Conservation (phyloP, 2,113 vertebrate species). For the Diphyllodes magnificus region DNA sequence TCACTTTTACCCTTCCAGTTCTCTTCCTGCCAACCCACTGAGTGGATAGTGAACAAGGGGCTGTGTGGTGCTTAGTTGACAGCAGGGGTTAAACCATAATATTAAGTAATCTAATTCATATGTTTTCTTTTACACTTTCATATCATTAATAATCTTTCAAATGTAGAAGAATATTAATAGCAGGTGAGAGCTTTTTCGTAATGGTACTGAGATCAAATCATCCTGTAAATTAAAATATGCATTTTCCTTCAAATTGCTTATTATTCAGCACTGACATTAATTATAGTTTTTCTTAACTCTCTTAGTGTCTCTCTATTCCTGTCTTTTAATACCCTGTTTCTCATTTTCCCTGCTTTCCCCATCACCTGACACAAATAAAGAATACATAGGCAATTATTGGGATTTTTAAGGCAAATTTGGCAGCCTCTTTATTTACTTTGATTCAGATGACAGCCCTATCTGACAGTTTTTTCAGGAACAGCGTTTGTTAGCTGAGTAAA, state of each 20-base stretch:
- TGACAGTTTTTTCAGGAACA: slow-evolving; percentile 9
- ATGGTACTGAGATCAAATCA: neutral
- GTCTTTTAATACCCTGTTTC: neutral
- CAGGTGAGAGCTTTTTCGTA: neutral
- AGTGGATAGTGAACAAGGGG: neutral
- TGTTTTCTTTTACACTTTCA: neutral
- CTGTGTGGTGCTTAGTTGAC: neutral
- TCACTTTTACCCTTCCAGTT: neutral
- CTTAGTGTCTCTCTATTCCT: neutral
- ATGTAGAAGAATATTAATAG: neutral
- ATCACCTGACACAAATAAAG: neutral
- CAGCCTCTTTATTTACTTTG: slow-evolving; percentile 25
- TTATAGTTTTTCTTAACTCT: slow-evolving; percentile 6
- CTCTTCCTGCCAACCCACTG: neutral
- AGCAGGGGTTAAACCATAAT: neutral
- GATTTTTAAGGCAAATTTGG: slow-evolving; percentile 22
- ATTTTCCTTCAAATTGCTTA: slow-evolving; percentile 10
- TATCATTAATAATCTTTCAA: neutral
- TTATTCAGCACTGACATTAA: slow-evolving; percentile 17
- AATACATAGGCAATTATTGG: neutral
- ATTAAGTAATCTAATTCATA: neutral
- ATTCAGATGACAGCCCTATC: slow-evolving; percentile 2
- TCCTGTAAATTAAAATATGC: neutral
- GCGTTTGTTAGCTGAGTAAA: slow-evolving; percentile 21
- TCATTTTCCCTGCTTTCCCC: neutral